Conservation (phyloP, 1,140 invertebrate genomes). For the Heliconius eleuchia region DNA sequence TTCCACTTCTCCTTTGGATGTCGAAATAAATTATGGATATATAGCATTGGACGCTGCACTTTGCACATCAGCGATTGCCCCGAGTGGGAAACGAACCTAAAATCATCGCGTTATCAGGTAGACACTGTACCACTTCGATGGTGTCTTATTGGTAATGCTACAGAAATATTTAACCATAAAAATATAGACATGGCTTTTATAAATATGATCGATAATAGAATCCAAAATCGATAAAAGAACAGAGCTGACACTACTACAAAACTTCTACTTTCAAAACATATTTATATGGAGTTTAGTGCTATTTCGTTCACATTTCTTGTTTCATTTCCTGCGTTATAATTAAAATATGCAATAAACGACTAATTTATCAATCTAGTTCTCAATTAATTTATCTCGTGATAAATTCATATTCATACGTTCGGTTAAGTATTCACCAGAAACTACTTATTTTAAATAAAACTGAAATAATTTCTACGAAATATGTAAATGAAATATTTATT, state of each 20-base stretch:
- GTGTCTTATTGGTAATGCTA: too few relatives aligned
- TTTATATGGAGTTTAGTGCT: not conserved
- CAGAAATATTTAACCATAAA: not conserved
- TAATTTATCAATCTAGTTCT: slow-evolving; percentile 34
- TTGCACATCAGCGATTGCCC: not conserved
- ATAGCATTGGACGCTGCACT: not conserved
- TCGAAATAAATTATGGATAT: too few relatives aligned
- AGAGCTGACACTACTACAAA: not conserved
- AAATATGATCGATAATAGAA: not conserved
- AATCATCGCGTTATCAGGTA: too few relatives aligned
- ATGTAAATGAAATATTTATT: too few relatives aligned
- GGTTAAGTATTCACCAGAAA: slow-evolving; percentile 1
- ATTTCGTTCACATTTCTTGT: slow-evolving; percentile 26
- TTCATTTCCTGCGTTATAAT: slow-evolving; percentile 30
- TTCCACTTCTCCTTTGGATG: too few relatives aligned
- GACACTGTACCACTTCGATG: too few relatives aligned
- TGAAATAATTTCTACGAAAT: not conserved
- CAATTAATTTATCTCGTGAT: slow-evolving; percentile 35
- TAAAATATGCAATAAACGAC: slow-evolving; percentile 29
- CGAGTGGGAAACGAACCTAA: too few relatives aligned
- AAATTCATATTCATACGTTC: slow-evolving; percentile 16
- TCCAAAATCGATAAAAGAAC: not conserved
- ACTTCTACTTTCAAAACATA: not conserved
- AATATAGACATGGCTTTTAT: not conserved
- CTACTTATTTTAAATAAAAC: not conserved